These are phyloP conservation scores for Trichoplusia ni DNA, from an alignment of 1,140 invertebrate species.

Conservation along the genomic window DNA sequence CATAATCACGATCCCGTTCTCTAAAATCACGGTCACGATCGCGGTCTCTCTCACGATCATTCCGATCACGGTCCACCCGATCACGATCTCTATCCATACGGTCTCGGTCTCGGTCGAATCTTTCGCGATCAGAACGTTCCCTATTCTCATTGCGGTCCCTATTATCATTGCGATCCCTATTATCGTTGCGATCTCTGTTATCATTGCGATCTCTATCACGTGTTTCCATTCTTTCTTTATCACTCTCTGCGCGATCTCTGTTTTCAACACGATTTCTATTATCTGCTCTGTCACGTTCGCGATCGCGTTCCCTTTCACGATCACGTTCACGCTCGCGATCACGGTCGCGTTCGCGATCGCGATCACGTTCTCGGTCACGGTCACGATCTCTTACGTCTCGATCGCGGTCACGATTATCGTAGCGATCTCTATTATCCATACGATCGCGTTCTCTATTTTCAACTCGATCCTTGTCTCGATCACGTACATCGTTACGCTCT, in stretches of 20 bases:
- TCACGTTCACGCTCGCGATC: conserved; percentile 68
- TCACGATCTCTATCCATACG: conserved; percentile 57
- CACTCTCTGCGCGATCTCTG: conserved; percentile 66
- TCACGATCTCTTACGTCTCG: conserved; percentile 64
- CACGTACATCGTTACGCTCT: conserved; percentile 55
- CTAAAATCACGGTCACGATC: conserved; percentile 53
- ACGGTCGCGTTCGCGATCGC: conserved; percentile 57
- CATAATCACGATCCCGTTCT: conserved; percentile 54
- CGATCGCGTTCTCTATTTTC: conserved; percentile 60
- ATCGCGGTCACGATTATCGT: conserved; percentile 55
- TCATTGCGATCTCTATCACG: conserved; percentile 47
- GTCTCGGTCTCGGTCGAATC: conserved; percentile 78
- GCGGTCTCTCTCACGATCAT: conserved; percentile 66
- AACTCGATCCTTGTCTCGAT: conserved; percentile 62
- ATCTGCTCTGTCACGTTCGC: conserved; percentile 52
- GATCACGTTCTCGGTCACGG: conserved; percentile 54
- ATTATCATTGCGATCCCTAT: conserved; percentile 66
- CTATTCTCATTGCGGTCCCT: too few relatives aligned
- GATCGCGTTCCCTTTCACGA: conserved; percentile 56
- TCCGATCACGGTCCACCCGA: conserved; percentile 45
- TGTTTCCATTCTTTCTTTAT: conserved; percentile 40
- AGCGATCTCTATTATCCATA: conserved; percentile 47
- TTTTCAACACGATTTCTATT: conserved; percentile 50
- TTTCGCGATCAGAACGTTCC: conserved; percentile 57
- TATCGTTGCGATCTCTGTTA: conserved; percentile 46